Evolutionary conservation across 2,113 vertebrate genomes (phyloP), one percentile per base, ranked within the genome.

Genomic region (Siniperca knerii): DNA sequence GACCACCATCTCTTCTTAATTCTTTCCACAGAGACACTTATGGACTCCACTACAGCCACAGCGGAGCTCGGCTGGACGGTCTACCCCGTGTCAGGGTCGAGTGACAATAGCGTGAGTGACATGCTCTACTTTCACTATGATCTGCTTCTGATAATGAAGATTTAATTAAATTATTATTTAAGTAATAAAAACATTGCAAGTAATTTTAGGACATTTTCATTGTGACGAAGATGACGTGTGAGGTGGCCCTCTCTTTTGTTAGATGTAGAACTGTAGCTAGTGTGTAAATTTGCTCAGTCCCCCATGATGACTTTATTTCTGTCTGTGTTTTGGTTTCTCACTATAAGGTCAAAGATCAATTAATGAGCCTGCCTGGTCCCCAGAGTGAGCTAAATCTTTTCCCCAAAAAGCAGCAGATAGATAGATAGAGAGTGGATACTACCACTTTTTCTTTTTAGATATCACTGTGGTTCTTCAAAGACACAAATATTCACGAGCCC

Each of bases 41-140:
- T 99, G 98, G 98, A 99, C 90, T 99, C 98, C 82, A 99, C 98
- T 11, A 99, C 98, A 0, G 98, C 98, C 0, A 99, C 98, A 0
- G 98, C 98, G 1, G 98, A 99, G 93, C 96, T 99, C 75, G 98
- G 98, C 90, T 99, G 98, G 98, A 99, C 96, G 0, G 98, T 98
- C 67, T 97, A 97, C 91, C 98, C 98, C 82, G 94, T 97, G 0
- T 98, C 97, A 0, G 98, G 98, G 94, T 96, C 98, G 58, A 99
- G 97, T 94, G 95, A 96, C 81, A 96, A 94, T 84, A 96, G 96
- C 44, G 96, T 96, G 83, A 95, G 96, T 96, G 71, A 83, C 79
- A 20, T 23, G 10, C 18, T 64, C 62, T 37, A 2, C 57, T 75
- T 75, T 40, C 48, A 25, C 12, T 33, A 4, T 35, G 8, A 25